Evolutionary conservation across 2,797 vertebrate genomes (phyloP), one percentile per base, ranked within the genome.

Genomic region (Labroides dimidiatus): DNA sequence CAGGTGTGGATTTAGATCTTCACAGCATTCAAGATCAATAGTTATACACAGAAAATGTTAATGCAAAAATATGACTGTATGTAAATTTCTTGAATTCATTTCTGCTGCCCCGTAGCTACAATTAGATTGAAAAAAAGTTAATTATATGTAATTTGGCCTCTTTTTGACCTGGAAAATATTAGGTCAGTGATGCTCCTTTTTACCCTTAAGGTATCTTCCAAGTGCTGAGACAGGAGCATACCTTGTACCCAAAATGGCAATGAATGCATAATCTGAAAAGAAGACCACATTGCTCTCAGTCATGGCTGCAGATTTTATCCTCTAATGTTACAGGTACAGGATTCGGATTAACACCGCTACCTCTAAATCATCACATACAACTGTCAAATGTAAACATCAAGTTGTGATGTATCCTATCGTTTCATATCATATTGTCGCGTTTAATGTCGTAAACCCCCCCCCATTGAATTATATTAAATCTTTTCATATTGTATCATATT

Each of bases 11-110:
- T 80, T 79, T 72, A 86, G 73, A 84, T 70, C 55, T 59, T 63
- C 61, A 43, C 16, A 16, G 51, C 64, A 54, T 42, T 14, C 41
- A 70, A 67, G 84, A 90, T 89, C 87, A 84, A 92, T 90, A 85
- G 55, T 58, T 71, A 65, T 33, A 33, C 50, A 55, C 12, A 42
- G 56, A 54, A 71, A 75, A 80, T 61, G 48, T 61, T 68, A 14
- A 56, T 45, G 70, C 27, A 48, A 55, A 81, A 78, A 71, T 69
- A 72, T 59, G 41, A 72, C 12, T 9, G 10, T 16, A 66, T 66
- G 61, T 43, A 52, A 44, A 42, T 65, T 51, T 65, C 19, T 44
- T 52, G 37, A 58, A 83, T 74, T 71, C 0, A 75, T 74, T 75
- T 63, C 57, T 42, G 58, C 23, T 8, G 11, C 54, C 41, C 41